Evolutionary conservation across 2,888 invertebrate species (phyloP).

Genomic region (Habrosyne pyritoides): DNA sequence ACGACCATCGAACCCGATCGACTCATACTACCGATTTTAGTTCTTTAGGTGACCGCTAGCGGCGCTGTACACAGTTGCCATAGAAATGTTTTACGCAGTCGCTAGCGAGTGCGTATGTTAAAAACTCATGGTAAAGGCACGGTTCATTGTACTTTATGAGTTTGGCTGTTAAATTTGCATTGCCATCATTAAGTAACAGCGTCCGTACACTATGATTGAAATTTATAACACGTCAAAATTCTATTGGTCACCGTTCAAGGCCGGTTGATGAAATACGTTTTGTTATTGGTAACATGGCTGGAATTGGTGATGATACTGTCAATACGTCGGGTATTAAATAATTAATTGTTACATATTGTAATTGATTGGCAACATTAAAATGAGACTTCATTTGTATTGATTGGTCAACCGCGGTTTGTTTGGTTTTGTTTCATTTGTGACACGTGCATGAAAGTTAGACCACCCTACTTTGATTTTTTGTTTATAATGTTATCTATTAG

Average conservation of each 20-base stretch:
- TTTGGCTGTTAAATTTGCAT: slow-evolving; percentile 43
- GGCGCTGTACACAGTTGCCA: no score
- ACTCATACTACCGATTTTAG: no score
- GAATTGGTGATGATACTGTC: not conserved
- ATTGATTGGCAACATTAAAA: not conserved
- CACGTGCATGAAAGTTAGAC: no score
- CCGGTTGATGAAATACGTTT: slow-evolving; percentile 16
- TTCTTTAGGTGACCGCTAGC: no score
- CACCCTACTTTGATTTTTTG: no score
- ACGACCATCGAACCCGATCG: no score
- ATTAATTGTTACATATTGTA: not conserved
- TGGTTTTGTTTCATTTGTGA: not conserved
- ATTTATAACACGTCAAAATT: slow-evolving; percentile 56
- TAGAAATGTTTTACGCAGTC: no score
- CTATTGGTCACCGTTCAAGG: slow-evolving; percentile 45
- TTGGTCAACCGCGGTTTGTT: not conserved
- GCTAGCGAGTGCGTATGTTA: no score
- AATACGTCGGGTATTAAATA: not conserved
- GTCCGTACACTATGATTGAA: slow-evolving; percentile 43
- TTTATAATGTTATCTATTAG: no score
- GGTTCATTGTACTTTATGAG: slow-evolving; percentile 44
- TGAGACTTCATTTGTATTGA: not conserved
- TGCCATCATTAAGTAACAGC: slow-evolving; percentile 45
- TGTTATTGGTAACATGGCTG: not conserved
- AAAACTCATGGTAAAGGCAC: no score